A percentile compares a stretch with the other conserved stretches of the same genome.
Conservation (phyloP, 1,140 invertebrate genomes). For the Euura saliciscinereae region DNA sequence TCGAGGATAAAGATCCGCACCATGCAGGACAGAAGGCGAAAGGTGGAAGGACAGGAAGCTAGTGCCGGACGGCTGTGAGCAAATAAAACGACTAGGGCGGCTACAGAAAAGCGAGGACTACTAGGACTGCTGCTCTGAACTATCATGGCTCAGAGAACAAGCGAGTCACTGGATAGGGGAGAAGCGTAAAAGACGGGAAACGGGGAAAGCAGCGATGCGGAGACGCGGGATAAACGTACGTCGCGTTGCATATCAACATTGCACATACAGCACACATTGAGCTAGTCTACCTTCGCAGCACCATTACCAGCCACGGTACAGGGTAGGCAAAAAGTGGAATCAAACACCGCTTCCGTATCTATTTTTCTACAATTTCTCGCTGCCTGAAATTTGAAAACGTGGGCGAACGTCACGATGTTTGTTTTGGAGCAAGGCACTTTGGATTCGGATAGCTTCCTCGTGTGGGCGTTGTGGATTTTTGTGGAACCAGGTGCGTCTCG, state of each 20-base stretch:
- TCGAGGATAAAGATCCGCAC: not conserved
- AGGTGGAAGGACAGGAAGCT: conserved; percentile 5
- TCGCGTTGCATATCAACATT: not conserved
- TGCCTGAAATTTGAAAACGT: too few relatives aligned
- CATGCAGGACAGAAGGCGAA: not conserved
- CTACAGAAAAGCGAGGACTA: not conserved
- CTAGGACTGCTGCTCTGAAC: not conserved
- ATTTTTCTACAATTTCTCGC: too few relatives aligned
- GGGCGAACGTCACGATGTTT: not conserved
- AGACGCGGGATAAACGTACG: not conserved
- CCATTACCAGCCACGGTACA: not conserved
- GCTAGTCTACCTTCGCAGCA: too few relatives aligned
- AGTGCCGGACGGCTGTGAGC: conserved; percentile 31
- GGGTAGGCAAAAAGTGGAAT: not conserved
- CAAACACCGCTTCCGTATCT: not conserved
- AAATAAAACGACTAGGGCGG: conserved; percentile 4
- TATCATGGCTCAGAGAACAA: not conserved
- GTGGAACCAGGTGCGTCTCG: not conserved
- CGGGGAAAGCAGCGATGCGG: not conserved
- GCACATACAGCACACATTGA: too few relatives aligned
- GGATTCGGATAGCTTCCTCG: conserved; percentile 4
- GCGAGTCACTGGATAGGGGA: not conserved
- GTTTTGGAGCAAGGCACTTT: conserved; percentile 1
- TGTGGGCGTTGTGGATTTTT: conserved; percentile 1
- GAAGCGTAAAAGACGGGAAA: not conserved